These are phyloP conservation scores for Dendrolimus kikuchii DNA, from an alignment of 1,140 invertebrate genomes.

Conservation along the genomic window DNA sequence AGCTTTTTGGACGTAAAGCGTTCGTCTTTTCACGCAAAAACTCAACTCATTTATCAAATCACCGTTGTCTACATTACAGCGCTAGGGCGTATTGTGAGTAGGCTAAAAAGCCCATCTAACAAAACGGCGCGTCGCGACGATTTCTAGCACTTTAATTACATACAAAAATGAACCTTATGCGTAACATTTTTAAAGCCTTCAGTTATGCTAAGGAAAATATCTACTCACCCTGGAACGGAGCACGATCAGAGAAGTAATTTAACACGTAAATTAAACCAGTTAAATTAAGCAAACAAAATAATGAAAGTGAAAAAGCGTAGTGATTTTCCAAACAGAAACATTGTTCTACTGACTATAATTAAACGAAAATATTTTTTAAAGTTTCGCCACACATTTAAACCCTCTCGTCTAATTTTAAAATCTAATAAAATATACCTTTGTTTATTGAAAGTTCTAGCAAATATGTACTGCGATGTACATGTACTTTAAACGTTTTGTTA, in stretches of 20 bases:
- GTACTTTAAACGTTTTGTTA: no score
- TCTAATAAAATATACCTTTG: no score
- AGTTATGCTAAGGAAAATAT: slow-evolving; percentile 3
- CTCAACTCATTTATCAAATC: slow-evolving; percentile 52
- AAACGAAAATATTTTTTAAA: slow-evolving; percentile 15
- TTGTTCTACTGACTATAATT: slow-evolving; percentile 19
- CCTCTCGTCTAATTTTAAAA: no score
- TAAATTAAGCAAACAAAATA: slow-evolving; percentile 47
- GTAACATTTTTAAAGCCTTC: slow-evolving; percentile 14
- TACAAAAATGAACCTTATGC: slow-evolving; percentile 29
- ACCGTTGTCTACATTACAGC: slow-evolving; percentile 48
- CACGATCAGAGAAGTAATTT: slow-evolving; percentile 34
- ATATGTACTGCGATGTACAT: no score
- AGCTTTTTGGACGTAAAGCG: slow-evolving; percentile 25
- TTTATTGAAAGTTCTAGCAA: no score
- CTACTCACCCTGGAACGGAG: slow-evolving; percentile 5
- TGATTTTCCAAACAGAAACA: slow-evolving; percentile 32
- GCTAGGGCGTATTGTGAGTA: slow-evolving; percentile 35
- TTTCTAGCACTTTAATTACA: slow-evolving; percentile 12
- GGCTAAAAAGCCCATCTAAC: slow-evolving; percentile 42
- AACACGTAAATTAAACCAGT: slow-evolving; percentile 44
- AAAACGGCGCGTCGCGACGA: slow-evolving; percentile 31
- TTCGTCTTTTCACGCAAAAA: slow-evolving; percentile 41
- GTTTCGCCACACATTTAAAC: no score
- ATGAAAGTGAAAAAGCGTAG: slow-evolving; percentile 37